Evolutionary conservation across 2,888 invertebrate genomes (phyloP).

Genomic region (Brachynemurus nebulosus): DNA sequence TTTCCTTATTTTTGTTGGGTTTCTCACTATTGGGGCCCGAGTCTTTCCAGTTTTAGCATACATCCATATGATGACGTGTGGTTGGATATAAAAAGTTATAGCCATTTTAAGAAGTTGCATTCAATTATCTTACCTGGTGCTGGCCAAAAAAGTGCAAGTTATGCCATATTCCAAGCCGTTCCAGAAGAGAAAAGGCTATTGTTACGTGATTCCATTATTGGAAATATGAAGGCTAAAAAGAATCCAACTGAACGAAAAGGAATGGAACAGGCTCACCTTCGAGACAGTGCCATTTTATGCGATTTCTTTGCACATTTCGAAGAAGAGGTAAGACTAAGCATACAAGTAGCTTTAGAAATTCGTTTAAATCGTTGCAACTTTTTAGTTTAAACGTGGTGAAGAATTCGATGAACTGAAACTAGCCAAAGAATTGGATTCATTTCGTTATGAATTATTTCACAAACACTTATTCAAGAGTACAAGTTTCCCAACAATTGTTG

Average conservation of each 20-base stretch:
- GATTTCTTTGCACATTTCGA: conserved; percentile 68
- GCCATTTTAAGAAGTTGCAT: conserved; percentile 48
- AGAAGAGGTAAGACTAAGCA: conserved; percentile 34
- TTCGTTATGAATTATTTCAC: conserved; percentile 41
- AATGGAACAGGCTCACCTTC: conserved; percentile 71
- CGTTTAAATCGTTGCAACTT: background rate
- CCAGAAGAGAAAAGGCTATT: conserved; percentile 41
- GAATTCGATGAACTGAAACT: conserved; percentile 59
- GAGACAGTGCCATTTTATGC: conserved; percentile 82
- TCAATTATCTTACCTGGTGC: conserved; percentile 55
- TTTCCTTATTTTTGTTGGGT: background rate
- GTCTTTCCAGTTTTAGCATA: conserved; percentile 35
- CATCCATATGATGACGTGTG: conserved; percentile 56
- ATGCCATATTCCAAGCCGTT: conserved; percentile 47
- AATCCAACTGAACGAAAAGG: conserved; percentile 65
- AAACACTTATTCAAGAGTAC: conserved; percentile 60
- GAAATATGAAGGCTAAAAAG: conserved; percentile 76
- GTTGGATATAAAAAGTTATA: conserved; percentile 50
- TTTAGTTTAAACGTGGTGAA: conserved; percentile 31
- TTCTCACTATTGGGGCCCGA: background rate
- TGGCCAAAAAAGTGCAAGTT: conserved; percentile 58
- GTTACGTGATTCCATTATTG: conserved; percentile 62
- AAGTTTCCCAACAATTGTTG: conserved; percentile 77
- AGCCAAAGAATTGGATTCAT: conserved; percentile 53
- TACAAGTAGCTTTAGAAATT: background rate